Percentiles rank a stretch among this genome's conserved stretches.
phyloP scores from a whole-genome alignment of 2,797 vertebrate species.

The Eremophila alpestris region DNA sequence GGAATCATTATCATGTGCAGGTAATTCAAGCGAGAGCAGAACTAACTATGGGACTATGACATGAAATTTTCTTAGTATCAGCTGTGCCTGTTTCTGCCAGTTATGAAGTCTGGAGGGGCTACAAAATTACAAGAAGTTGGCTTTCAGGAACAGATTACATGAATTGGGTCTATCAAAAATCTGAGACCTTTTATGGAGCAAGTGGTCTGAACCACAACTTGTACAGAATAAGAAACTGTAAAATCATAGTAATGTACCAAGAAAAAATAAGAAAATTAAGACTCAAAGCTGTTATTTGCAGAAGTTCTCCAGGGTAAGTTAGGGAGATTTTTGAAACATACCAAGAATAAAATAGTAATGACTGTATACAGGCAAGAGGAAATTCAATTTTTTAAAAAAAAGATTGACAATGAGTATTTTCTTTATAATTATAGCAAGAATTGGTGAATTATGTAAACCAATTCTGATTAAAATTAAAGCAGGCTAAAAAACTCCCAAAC shows the following conservation, averaged over 20 bases:
- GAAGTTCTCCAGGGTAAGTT: neutral
- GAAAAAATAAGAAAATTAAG: neutral
- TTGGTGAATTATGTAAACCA: neutral
- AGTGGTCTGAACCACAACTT: neutral
- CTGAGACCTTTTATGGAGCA: neutral
- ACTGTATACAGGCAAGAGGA: neutral
- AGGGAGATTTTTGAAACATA: neutral
- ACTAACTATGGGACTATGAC: neutral
- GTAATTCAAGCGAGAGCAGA: fast-evolving
- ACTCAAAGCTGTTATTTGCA: neutral
- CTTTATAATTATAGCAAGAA: neutral
- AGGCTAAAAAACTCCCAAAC: neutral
- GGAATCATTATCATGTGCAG: fast-evolving
- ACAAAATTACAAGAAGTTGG: neutral
- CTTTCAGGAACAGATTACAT: neutral
- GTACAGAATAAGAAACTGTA: neutral
- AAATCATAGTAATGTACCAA: neutral
- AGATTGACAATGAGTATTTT: neutral
- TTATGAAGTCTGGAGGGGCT: neutral
- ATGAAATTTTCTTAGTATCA: neutral
- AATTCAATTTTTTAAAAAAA: neutral
- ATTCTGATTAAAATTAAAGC: neutral
- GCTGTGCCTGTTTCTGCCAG: neutral
- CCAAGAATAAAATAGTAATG: neutral
- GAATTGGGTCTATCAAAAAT: neutral